A percentile compares a stretch with the other conserved stretches of the same genome.
Conservation (phyloP, 2,797 vertebrate species). For the Falco peregrinus region DNA sequence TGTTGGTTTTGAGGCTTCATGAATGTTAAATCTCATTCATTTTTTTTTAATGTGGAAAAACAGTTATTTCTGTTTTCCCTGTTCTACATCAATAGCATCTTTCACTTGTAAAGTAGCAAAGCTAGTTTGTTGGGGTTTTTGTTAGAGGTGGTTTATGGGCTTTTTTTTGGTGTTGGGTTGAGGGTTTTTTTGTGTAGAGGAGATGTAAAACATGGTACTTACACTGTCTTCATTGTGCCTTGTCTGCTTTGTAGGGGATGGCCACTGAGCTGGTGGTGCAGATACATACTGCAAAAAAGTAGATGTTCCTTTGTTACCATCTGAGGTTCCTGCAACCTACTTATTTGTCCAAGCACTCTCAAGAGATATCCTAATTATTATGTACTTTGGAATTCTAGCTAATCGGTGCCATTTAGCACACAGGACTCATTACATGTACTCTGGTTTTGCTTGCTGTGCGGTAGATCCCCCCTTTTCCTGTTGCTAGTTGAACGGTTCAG, state of each 20-base stretch:
- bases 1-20: not conserved
- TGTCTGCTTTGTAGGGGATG: not conserved
- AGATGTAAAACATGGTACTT: not conserved
- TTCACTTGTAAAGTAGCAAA: not conserved
- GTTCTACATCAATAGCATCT: not conserved
- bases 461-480: not conserved
- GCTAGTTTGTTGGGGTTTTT: not conserved
- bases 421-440: not conserved
- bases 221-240: not conserved
- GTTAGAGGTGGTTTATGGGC: no score
- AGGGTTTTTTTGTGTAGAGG: not conserved
- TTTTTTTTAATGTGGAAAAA: not conserved
- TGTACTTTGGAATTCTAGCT: not conserved
- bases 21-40: not conserved
- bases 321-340: not conserved
- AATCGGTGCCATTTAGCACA: not conserved
- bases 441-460: not conserved
- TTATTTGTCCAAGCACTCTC: constrained; percentile 7
- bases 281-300: not conserved
- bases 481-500: not conserved
- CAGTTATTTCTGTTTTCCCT: not conserved
- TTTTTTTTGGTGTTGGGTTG: no score
- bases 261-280: not conserved
- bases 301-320: not conserved
- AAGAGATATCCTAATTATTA: not conserved